Conservation (phyloP, 2,113 vertebrate genomes). For the Rhineura floridana region DNA sequence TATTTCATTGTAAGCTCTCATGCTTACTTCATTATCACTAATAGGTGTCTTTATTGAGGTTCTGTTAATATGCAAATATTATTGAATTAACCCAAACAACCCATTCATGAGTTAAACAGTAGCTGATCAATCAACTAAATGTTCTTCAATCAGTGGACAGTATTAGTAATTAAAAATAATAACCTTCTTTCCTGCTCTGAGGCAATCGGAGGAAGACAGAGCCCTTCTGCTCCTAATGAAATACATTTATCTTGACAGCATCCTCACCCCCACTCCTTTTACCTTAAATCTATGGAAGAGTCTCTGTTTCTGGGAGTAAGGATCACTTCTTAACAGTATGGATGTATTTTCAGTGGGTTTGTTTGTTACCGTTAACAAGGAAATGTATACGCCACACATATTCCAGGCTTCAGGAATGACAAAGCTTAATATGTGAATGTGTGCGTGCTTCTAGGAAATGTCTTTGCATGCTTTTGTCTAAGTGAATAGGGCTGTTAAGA, state of each 20-base stretch:
- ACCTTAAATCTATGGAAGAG: background rate
- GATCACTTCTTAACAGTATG: background rate
- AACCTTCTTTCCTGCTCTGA: background rate
- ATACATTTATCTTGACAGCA: background rate
- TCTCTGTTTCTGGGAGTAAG: background rate
- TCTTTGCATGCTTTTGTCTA: rapidly evolving
- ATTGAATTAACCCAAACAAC: background rate
- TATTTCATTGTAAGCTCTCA: background rate
- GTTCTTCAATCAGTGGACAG: background rate
- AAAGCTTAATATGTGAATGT: background rate
- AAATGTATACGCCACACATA: background rate
- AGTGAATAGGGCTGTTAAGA: background rate
- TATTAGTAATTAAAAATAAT: background rate
- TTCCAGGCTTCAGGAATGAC: rapidly evolving
- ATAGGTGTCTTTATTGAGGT: background rate
- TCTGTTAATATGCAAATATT: background rate
- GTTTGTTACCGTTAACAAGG: background rate
- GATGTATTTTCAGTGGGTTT: background rate
- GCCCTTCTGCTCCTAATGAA: background rate
- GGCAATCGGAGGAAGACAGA: background rate
- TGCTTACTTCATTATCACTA: background rate
- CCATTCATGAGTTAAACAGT: background rate
- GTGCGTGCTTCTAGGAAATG: rapidly evolving
- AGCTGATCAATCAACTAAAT: background rate
- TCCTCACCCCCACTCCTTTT: background rate